A percentile compares a stretch with the other conserved stretches of the same genome.
Conservation (phyloP, 2,797 vertebrate species). For the Australoheros facetus region DNA sequence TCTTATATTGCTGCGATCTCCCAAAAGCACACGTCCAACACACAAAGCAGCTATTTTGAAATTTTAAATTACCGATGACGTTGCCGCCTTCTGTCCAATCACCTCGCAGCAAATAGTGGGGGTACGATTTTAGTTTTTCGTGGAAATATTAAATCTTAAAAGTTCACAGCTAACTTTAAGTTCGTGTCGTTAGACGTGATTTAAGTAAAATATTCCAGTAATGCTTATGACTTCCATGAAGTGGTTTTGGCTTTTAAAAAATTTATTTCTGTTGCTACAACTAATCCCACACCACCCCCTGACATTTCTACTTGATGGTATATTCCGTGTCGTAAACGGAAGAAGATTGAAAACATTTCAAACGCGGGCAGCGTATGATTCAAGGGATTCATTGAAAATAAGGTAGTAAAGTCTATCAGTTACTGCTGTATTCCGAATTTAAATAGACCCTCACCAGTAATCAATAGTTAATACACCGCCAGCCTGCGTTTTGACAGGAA, state of each 20-base stretch:
- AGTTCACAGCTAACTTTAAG: accelerated
- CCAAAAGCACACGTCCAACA: background rate
- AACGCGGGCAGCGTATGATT: constrained; percentile 57
- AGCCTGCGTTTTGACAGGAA: background rate
- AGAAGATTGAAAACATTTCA: constrained; percentile 23
- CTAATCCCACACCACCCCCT: constrained; percentile 1
- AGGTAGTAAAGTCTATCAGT: background rate
- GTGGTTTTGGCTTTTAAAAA: accelerated
- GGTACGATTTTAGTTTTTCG: accelerated
- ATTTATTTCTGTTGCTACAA: background rate
- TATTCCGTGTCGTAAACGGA: constrained; percentile 63
- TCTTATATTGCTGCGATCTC: background rate
- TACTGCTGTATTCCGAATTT: background rate
- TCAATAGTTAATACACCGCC: background rate
- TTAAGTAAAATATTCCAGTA: accelerated
- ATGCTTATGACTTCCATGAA: accelerated
- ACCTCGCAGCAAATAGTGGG: background rate
- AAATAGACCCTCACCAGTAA: background rate
- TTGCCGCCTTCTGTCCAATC: constrained; percentile 50
- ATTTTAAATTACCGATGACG: constrained; percentile 66
- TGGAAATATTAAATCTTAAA: accelerated
- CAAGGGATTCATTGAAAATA: background rate
- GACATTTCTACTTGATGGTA: constrained; percentile 17
- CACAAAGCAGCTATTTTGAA: constrained; percentile 53
- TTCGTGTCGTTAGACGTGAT: background rate